Base-by-base conservation (phyloP, 2,888 invertebrate genomes). In the Allacma fusca region DNA sequence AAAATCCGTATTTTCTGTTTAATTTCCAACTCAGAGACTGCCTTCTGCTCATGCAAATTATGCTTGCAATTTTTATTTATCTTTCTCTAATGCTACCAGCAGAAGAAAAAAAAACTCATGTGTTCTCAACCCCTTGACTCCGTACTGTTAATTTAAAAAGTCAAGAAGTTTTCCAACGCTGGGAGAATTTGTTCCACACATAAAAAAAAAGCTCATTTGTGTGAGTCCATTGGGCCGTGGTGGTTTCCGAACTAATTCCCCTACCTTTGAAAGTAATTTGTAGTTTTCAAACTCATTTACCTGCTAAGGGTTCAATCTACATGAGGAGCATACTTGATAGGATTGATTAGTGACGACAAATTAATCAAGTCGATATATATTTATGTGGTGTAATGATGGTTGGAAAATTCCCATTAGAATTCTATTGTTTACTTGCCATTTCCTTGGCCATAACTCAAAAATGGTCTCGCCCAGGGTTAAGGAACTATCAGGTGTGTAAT, bases 401-500 rank as follows among this genome's bases (percentile, higher is more conserved):
- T 12, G n/a, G 50, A 50, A 50, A 50, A 50, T 50, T n/a, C 50
- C 4, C 50, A 50, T 50, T 50, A 50, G 50, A 50, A 50, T 50
- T 65, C 28, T 28, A 19, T 1, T 62, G 24, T 23, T 9, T 62
- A 62, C 24, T 19, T 13, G 50, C 50, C 16, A 19, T 50, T 50
- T 13, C 50, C 50, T 69, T 69, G 68, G 68, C 68, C n/a, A 19
- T 50, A 26, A 70, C 9, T 70, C 70, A 70, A 50, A 71, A 29
- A 57, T 19, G 44, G 26, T 21, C 23, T 44, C 62, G 62, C 62
- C 62, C 62, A 24, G 24, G 62, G 62, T 62, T 12, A 16, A 44
- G 64, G 43, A 74, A 43, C 62, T 76, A 76, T 76, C 76, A 76
- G 76, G 70, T 76, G 76, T 70, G 69, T 57, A 34, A 75, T 75